phyloP scores from a whole-genome alignment of 2,113 vertebrate species.

The Isichthys henryi region DNA sequence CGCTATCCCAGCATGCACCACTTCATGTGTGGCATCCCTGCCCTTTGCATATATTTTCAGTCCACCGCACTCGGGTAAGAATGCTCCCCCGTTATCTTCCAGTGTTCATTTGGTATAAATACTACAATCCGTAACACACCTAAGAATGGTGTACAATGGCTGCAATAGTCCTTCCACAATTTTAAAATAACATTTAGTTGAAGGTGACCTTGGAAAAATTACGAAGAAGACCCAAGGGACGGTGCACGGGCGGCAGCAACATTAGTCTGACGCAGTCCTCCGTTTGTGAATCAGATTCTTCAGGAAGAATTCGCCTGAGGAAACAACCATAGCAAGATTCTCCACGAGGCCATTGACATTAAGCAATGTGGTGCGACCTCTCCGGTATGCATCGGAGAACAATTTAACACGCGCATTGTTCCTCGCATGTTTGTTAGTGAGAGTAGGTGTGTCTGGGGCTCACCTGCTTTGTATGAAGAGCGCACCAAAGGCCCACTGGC shows the following conservation, averaged over 20 bases:
- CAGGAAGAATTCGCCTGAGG: slow-evolving; percentile 91
- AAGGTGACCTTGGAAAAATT: background rate
- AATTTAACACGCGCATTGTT: background rate
- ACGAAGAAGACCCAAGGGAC: background rate
- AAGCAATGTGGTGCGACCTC: background rate
- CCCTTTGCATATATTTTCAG: background rate
- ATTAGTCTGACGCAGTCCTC: slow-evolving; percentile 58
- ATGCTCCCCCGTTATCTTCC: background rate
- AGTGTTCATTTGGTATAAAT: background rate
- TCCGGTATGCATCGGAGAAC: background rate
- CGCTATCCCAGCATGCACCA: background rate
- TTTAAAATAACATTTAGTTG: background rate
- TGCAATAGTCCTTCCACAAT: background rate
- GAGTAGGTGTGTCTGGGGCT: slow-evolving; percentile 11
- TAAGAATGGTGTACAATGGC: background rate
- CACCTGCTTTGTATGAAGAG: slow-evolving; percentile 98
- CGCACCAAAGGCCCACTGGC: slow-evolving; percentile 92
- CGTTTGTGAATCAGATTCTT: slow-evolving; percentile 85
- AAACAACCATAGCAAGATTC: slow-evolving; percentile 10
- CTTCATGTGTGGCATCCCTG: background rate
- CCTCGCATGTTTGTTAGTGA: background rate
- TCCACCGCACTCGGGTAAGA: background rate
- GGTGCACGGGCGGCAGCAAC: slow-evolving; percentile 9
- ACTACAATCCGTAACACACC: background rate
- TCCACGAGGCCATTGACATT: too few relatives aligned